A percentile compares a stretch with the other conserved stretches of the same genome.
phyloP scores from a whole-genome alignment of 2,113 vertebrate species.

The Tyrannus savana region DNA sequence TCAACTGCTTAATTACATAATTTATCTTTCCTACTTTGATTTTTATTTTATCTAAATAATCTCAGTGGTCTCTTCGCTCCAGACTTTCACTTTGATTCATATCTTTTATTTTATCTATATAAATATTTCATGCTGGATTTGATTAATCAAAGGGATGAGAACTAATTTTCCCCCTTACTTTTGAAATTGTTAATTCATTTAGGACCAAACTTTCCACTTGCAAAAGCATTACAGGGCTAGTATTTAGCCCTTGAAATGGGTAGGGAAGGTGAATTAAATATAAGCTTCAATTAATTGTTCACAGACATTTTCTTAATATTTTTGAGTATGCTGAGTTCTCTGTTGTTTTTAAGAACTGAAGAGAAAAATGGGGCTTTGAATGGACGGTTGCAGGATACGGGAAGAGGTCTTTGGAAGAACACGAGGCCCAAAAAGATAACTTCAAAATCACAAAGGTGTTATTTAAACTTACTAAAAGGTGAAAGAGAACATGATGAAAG shows the following conservation, averaged over 20 bases:
- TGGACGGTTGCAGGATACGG: background rate
- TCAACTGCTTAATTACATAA: background rate
- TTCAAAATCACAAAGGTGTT: background rate
- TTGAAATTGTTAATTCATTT: constrained; percentile 5
- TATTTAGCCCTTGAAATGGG: background rate
- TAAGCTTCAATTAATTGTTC: background rate
- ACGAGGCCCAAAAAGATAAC: background rate
- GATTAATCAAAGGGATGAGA: constrained; percentile 11
- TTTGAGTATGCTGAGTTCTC: background rate
- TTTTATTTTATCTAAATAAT: constrained; percentile 42
- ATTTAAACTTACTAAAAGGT: background rate
- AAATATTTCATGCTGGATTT: constrained; percentile 40
- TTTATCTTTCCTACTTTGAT: constrained; percentile 22
- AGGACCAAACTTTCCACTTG: background rate
- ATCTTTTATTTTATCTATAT: constrained; percentile 32
- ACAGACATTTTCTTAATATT: background rate
- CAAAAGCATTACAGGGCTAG: background rate
- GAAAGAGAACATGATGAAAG: background rate
- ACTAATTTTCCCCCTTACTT: background rate
- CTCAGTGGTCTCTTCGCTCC: background rate
- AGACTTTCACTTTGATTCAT: constrained; percentile 26
- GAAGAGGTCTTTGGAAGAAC: background rate
- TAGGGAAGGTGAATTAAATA: background rate
- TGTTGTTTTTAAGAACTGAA: background rate
- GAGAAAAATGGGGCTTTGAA: background rate